Conservation (phyloP, 2,797 vertebrate species). For the Amblyopsis hoosieri region DNA sequence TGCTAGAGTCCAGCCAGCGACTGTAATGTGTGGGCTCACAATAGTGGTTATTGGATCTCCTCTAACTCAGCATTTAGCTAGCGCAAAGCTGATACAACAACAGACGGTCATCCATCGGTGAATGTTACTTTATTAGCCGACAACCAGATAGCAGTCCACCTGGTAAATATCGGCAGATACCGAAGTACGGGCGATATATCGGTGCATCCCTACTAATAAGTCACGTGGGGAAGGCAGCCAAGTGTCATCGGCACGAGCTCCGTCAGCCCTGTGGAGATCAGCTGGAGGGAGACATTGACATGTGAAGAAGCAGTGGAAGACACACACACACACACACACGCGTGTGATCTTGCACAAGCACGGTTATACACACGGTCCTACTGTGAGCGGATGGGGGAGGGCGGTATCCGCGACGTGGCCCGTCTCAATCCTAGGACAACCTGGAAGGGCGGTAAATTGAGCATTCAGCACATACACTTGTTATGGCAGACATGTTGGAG, state of each 20-base stretch:
- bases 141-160: too few species aligned
- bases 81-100: too few species aligned
- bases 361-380: slow-evolving; percentile 29
- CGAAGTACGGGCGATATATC: too few species aligned
- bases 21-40: too few species aligned
- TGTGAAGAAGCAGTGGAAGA: slow-evolving; percentile 14
- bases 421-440: slow-evolving; percentile 53
- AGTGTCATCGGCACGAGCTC: slow-evolving; percentile 57
- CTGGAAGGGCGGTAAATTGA: slow-evolving; percentile 56
- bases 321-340: slow-evolving; percentile 36
- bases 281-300: slow-evolving; percentile 40
- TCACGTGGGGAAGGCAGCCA: slow-evolving; percentile 34
- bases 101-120: too few species aligned
- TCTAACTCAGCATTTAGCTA: too few species aligned
- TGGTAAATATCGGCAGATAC: too few species aligned
- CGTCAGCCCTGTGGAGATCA: slow-evolving; percentile 32
- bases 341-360: slow-evolving; percentile 20
- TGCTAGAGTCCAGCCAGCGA: too few species aligned
- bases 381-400: slow-evolving; percentile 49
- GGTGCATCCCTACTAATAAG: slow-evolving; percentile 27
- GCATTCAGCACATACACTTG: slow-evolving; percentile 35
- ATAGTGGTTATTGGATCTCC: too few species aligned
- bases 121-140: too few species aligned
- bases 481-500: slow-evolving; percentile 6
- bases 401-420: slow-evolving; percentile 49